Base-by-base conservation (phyloP, 2,888 invertebrate genomes). In the Salpingus planirostris region DNA sequence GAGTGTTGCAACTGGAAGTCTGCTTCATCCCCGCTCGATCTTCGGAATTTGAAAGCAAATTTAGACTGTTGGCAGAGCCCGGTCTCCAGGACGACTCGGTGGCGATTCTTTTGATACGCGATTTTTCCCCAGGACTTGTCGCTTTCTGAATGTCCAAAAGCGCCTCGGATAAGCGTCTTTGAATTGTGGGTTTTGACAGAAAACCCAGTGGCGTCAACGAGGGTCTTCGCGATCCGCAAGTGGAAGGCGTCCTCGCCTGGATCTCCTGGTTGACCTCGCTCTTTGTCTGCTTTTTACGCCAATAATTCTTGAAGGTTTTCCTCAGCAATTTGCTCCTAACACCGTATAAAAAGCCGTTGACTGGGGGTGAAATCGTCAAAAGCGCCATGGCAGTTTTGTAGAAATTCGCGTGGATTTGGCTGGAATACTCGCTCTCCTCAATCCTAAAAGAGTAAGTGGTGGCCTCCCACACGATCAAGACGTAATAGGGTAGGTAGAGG, bases 211-310 rank as follows among this genome's bases (percentile, higher is more conserved):
- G 70, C 2, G 78, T 81, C 27, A 81, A 62, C 3, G 42, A 44
- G 1, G 82, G 83, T 27, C 83, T 66, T 30, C 83, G 68, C 1
- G 82, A 83, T 1, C 82, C 84, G 39, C 82, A 82, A 1, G 78
- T 80, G 39, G 83, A 83, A 2, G 84, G 85, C 2, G 84, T 84
- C 41, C 84, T 67, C 3, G 84, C 84, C 59, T 85, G 83, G 40
- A 85, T 85, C 60, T 85, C 85, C 55, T 82, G 79, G 40, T 82
- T 80, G 25, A 85, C 74, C 58, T 85, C 84, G 53, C 78, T 80
- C 60, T 83, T 83, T 2, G 81, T 81, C 64, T 81, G 71, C 56
- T 82, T 74, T 63, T 85, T 84, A 27, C 85, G 69, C 71, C 80
- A 77, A 57, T 84, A 84, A 57, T 85, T 83, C 46, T 80, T 72